Percentiles rank a stretch among this genome's conserved stretches.
These are phyloP conservation scores for Aegithalos caudatus DNA, from an alignment of 2,113 vertebrate species.

Conservation along the genomic window DNA sequence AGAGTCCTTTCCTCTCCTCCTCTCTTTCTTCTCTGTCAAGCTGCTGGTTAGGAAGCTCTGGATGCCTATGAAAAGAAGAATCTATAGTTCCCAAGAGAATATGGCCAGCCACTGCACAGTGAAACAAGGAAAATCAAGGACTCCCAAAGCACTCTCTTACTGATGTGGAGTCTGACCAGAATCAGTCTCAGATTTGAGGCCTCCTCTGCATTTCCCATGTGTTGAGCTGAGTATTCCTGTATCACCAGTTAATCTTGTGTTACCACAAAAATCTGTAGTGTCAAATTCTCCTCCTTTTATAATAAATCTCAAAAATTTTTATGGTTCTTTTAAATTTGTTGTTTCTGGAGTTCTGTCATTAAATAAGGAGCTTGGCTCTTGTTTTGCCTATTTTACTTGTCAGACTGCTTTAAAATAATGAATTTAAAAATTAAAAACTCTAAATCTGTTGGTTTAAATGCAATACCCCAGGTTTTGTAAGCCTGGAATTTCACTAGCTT, in stretches of 20 bases:
- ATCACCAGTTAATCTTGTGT: neutral
- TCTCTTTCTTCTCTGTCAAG: neutral
- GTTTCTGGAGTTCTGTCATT: neutral
- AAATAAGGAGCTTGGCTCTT: neutral
- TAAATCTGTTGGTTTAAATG: neutral
- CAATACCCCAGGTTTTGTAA: neutral
- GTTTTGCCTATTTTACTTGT: neutral
- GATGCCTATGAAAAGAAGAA: neutral
- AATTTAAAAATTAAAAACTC: neutral
- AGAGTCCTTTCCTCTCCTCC: neutral
- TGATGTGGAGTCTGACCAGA: neutral
- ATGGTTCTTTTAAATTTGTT: neutral
- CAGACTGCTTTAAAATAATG: neutral
- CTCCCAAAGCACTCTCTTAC: neutral
- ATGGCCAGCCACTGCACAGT: neutral
- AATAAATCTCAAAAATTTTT: neutral
- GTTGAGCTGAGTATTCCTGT: neutral
- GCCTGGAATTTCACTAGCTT: neutral
- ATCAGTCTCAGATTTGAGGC: rapidly evolving
- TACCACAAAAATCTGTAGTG: neutral
- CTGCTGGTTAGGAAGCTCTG: neutral
- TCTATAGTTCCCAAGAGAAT: neutral
- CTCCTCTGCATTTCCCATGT: neutral
- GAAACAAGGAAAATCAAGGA: neutral
- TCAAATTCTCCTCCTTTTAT: neutral